A percentile compares a stretch with the other conserved stretches of the same genome.
Evolutionary conservation across 2,888 invertebrate species (phyloP).

Genomic region (Coelinius sp.): DNA sequence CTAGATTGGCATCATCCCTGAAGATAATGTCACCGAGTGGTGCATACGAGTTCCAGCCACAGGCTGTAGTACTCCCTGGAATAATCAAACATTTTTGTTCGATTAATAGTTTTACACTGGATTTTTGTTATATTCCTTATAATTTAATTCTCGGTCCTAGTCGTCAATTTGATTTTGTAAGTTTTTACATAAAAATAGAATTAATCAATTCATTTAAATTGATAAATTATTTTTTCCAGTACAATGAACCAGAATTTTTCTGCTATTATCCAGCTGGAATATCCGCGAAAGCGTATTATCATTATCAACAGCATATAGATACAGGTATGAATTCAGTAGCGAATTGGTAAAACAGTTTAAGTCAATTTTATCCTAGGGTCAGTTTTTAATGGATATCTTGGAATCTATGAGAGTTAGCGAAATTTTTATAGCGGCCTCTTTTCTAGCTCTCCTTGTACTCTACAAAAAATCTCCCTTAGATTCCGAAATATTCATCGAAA

Average conservation of each 20-base stretch:
- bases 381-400: too few relatives aligned
- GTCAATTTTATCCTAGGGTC: too few relatives aligned
- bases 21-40: neutral
- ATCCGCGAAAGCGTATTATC: constrained; percentile 37
- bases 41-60: neutral
- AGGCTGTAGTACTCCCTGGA: neutral
- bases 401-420: too few relatives aligned
- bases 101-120: neutral
- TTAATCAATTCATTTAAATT: neutral
- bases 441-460: too few relatives aligned
- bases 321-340: too few relatives aligned
- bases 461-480: too few relatives aligned
- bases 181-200: too few relatives aligned
- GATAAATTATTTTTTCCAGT: neutral
- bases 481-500: too few relatives aligned
- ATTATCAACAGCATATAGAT: constrained; percentile 40
- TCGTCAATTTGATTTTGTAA: neutral
- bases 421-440: too few relatives aligned
- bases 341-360: too few relatives aligned
- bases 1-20: neutral
- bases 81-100: neutral
- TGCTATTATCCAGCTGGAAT: constrained; percentile 42
- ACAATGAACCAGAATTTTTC: constrained; percentile 18
- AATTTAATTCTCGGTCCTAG: neutral
- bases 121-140: neutral